Evolutionary conservation across 2,888 invertebrate species (phyloP), one percentile per base, ranked within the genome.

Genomic region (Parnassius glacialis): DNA sequence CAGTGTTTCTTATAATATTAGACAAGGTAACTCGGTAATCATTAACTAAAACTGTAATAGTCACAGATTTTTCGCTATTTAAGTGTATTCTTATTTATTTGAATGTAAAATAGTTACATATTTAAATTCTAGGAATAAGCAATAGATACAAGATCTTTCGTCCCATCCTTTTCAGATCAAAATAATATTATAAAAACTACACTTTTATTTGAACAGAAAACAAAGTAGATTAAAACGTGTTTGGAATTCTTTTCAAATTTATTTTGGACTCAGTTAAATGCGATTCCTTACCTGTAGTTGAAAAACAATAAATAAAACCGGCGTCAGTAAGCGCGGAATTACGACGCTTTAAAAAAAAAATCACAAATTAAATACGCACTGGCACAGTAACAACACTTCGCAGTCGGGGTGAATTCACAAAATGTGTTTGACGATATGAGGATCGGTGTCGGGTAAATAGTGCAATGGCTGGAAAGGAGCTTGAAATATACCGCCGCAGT

Each of bases 401-500:
- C 55, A 52, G 59, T 62, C 45, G 50, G 60, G 51, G 43, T 34
- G 51, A 55, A 61, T 52, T 48, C 60, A 43, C 53, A 48, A 44
- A 57, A 57, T 58, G 52, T 50, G 51, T 51, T 50, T 53, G 53
- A 48, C 48, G 48, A 57, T 60, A 53, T 16, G 52, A 47, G 44
- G 57, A 34, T 57, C 61, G 53, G 63, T 66, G 65, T 64, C 64
- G 67, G 65, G 66, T 53, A 57, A 59, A 63, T 63, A 58, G 57
- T 64, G 59, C 57, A 65, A 45, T 67, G 42, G 62, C 59, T 48
- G 66, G 61, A 68, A 70, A 72, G 65, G 69, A 69, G 68, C 67
- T 69, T 66, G 69, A 64, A 76, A 74, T 67, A 76, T 73, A 86
- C 89, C 88, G 84, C 76, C 87, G 85, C 88, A 84, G 78, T 85